Evolutionary conservation across 1,140 invertebrate genomes (phyloP).

Genomic region (Octopus sinensis): DNA sequence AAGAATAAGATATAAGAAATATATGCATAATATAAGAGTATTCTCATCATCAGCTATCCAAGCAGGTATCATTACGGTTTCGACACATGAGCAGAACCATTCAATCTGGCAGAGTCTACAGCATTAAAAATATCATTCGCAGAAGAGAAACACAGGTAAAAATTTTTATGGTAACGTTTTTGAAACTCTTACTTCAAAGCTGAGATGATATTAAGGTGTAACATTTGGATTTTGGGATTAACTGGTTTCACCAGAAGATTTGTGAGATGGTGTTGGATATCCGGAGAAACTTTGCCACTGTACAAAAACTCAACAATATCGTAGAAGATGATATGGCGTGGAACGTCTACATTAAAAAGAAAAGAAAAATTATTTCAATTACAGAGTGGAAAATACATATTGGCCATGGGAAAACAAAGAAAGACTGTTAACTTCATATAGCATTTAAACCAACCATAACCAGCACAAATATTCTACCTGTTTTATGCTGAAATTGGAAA

Average conservation of each 20-base stretch:
- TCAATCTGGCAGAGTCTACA: too few relatives aligned
- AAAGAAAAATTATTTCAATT: neutral
- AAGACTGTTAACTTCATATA: neutral
- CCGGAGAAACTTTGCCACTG: slow-evolving; percentile 46
- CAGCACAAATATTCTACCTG: neutral
- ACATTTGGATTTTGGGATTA: slow-evolving; percentile 49
- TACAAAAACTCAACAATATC: slow-evolving; percentile 55
- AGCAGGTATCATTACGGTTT: too few relatives aligned
- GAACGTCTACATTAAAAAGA: slow-evolving; percentile 41
- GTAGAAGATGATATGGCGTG: slow-evolving; percentile 54
- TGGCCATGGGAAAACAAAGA: neutral
- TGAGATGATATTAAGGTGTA: slow-evolving; percentile 52
- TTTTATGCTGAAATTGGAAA: neutral
- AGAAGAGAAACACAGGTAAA: too few relatives aligned
- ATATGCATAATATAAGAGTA: too few relatives aligned
- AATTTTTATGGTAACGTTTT: neutral
- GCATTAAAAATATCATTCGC: too few relatives aligned
- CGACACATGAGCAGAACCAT: too few relatives aligned
- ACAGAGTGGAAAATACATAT: neutral
- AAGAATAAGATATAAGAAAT: too few relatives aligned
- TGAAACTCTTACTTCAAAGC: slow-evolving; percentile 40
- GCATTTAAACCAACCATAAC: neutral
- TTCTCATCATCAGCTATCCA: too few relatives aligned
- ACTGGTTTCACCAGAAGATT: slow-evolving; percentile 45
- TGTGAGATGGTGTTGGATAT: slow-evolving; percentile 44